Evolutionary conservation across 2,797 vertebrate genomes (phyloP).

Genomic region (Enteromius argenteus): DNA sequence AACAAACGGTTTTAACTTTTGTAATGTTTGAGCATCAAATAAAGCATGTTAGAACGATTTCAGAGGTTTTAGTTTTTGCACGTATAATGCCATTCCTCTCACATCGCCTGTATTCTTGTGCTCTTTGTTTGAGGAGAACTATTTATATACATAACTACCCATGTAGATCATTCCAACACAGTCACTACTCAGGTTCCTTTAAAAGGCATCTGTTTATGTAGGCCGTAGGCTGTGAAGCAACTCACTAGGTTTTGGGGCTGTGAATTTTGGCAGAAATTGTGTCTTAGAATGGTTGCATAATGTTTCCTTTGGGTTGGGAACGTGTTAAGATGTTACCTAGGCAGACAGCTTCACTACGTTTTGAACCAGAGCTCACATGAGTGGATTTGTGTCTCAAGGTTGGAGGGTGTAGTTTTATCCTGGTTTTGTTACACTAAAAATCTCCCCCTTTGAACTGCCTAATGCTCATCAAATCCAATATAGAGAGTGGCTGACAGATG

Average conservation of each 20-base stretch:
- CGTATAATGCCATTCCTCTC: not conserved
- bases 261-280: not conserved
- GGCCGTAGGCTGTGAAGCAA: not conserved
- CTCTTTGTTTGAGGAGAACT: not conserved
- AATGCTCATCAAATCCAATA: conserved; percentile 81
- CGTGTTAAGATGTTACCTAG: not conserved
- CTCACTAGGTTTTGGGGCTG: not conserved
- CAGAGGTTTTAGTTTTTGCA: not conserved
- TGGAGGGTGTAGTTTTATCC: conserved; percentile 29
- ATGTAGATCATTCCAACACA: not conserved
- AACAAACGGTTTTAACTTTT: not conserved
- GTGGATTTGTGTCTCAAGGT: conserved; percentile 23
- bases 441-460: conserved; percentile 77
- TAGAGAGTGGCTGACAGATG: conserved; percentile 81
- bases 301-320: not conserved
- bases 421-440: conserved; percentile 72
- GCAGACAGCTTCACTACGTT: not conserved
- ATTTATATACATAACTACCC: not conserved
- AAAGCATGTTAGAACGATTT: not conserved
- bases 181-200: not conserved
- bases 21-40: not conserved
- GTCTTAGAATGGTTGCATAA: not conserved
- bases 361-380: conserved; percentile 4
- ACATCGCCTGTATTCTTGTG: not conserved
- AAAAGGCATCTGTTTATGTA: not conserved